These are phyloP conservation scores for Pteruthius melanotis DNA, from an alignment of 2,113 vertebrate species.

Conservation along the genomic window DNA sequence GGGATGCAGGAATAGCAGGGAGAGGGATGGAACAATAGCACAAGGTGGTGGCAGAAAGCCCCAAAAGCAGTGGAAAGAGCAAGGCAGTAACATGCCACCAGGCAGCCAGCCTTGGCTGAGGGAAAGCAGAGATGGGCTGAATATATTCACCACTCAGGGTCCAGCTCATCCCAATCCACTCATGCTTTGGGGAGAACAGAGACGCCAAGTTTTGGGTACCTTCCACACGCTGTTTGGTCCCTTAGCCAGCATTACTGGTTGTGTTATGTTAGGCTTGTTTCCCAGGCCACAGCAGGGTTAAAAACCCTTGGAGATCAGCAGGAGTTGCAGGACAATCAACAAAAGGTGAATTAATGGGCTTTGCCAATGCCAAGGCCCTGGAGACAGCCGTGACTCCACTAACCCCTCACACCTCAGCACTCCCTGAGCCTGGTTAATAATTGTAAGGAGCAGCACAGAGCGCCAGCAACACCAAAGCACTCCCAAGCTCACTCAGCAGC, in stretches of 20 bases:
- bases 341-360: background rate
- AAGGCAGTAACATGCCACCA: background rate
- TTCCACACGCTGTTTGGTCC: background rate
- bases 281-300: background rate
- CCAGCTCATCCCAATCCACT: background rate
- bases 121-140: background rate
- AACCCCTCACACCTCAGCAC: background rate
- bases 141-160: background rate
- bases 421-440: constrained; percentile 12
- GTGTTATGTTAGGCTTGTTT: background rate
- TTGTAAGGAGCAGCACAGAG: background rate
- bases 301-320: background rate
- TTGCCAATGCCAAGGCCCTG: background rate
- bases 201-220: background rate
- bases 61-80: background rate
- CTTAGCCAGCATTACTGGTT: background rate
- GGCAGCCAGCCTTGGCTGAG: background rate
- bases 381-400: background rate
- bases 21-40: background rate
- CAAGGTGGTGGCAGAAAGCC: background rate
- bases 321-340: background rate
- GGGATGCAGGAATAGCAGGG: background rate
- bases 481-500: background rate
- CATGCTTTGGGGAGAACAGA: background rate
- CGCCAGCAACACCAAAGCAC: background rate